These are phyloP conservation scores for Todus mexicanus DNA, from an alignment of 2,797 vertebrate species.

Conservation along the genomic window DNA sequence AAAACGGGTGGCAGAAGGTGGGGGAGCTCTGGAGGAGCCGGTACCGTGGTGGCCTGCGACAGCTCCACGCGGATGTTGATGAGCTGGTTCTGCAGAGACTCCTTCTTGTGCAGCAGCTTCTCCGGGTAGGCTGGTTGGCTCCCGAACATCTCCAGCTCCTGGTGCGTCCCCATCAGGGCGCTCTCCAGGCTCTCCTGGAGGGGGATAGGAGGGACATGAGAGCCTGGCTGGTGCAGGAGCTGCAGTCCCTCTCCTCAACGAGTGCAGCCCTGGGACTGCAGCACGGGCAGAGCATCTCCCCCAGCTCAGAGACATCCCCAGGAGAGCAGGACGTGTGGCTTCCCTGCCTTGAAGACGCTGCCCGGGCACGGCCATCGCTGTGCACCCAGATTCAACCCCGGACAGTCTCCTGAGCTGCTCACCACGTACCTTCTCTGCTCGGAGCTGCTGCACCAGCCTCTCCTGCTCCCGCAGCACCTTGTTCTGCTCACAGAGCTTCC, in stretches of 20 bases:
- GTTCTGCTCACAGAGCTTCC: slow-evolving; percentile 91
- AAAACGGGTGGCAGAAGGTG: fast-evolving
- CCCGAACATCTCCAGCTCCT: slow-evolving; percentile 92
- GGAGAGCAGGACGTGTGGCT: fast-evolving
- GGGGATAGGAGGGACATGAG: neutral
- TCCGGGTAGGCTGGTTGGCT: slow-evolving; percentile 84
- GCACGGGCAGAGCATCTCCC: neutral
- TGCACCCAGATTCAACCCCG: neutral
- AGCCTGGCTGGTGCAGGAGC: neutral
- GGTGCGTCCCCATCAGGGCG: slow-evolving; percentile 90
- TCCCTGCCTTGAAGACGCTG: neutral
- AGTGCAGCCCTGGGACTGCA: fast-evolving
- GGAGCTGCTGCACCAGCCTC: slow-evolving; percentile 86
- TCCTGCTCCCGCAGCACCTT: slow-evolving; percentile 90
- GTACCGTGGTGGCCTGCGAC: slow-evolving; percentile 92
- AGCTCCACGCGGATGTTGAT: slow-evolving; percentile 94
- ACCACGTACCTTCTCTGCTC: slow-evolving; percentile 87
- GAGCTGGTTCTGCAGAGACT: slow-evolving; percentile 92
- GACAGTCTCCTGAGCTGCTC: neutral
- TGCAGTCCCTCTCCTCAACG: neutral
- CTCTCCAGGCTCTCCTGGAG: slow-evolving; percentile 90
- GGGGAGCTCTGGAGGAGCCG: neutral
- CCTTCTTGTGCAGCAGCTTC: slow-evolving; percentile 91
- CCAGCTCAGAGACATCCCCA: neutral
- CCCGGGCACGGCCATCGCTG: fast-evolving